Evolutionary conservation across 2,113 vertebrate species (phyloP).

Genomic region (Telmatochromis sp.): DNA sequence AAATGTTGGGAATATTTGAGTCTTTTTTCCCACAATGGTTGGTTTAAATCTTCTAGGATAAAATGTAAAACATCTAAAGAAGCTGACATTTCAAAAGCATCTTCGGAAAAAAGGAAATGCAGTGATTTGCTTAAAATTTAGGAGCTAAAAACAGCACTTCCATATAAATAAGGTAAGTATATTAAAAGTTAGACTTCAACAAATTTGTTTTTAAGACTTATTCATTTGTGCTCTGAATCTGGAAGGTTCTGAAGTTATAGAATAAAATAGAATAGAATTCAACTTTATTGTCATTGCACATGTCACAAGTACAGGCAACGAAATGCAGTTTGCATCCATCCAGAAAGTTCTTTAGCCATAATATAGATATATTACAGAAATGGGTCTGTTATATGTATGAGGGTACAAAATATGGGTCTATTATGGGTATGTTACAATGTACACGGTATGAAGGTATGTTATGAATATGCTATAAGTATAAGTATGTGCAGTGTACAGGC

Average conservation of each 20-base stretch:
- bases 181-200: not conserved
- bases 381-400: accelerated
- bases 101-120: not conserved
- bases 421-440: not conserved
- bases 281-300: not conserved
- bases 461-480: not conserved
- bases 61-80: not conserved
- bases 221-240: not conserved
- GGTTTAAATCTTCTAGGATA: not conserved
- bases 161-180: not conserved
- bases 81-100: not conserved
- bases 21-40: accelerated
- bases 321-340: not conserved
- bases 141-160: not conserved
- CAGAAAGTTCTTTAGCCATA: not conserved
- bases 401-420: accelerated
- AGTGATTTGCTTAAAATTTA: not conserved
- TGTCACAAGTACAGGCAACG: accelerated
- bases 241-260: not conserved
- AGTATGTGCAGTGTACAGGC: not conserved
- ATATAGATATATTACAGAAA: not conserved
- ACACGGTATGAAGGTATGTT: accelerated
- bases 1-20: not conserved
- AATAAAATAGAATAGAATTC: not conserved
- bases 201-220: not conserved